A percentile compares a stretch with the other conserved stretches of the same genome.
phyloP scores from a whole-genome alignment of 2,113 vertebrate species.

The Myotis brandtii region DNA sequence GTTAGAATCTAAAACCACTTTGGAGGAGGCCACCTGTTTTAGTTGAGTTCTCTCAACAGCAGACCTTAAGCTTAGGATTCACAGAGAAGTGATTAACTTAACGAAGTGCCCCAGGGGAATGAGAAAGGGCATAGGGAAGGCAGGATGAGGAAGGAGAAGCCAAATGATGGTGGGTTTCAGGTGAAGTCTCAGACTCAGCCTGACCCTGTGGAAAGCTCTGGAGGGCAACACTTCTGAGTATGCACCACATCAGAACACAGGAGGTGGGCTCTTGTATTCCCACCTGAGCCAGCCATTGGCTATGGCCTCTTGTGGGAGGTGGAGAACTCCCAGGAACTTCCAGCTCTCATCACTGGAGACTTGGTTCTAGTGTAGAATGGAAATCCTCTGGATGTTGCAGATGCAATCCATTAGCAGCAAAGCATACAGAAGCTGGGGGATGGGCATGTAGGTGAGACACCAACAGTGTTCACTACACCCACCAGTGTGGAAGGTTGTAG shows the following conservation, averaged over 20 bases:
- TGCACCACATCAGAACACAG: not conserved
- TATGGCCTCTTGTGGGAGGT: not conserved
- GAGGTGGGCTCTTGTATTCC: not conserved
- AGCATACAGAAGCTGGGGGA: not conserved
- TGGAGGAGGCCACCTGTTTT: not conserved
- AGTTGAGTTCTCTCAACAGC: not conserved
- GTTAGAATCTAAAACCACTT: not conserved
- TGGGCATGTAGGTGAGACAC: not conserved
- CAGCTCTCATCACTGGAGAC: not conserved
- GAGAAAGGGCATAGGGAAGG: not conserved
- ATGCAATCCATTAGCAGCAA: not conserved
- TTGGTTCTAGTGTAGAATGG: not conserved
- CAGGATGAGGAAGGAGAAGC: not conserved
- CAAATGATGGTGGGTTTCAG: not conserved
- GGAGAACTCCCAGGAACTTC: not conserved
- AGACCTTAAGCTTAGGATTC: not conserved
- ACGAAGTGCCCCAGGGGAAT: not conserved
- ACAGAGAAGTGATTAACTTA: not conserved
- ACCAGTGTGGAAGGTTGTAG: accelerated
- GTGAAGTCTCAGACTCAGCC: not conserved
- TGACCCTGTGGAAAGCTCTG: not conserved
- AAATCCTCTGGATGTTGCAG: not conserved
- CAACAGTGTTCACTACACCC: no score
- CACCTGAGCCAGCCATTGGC: no score
- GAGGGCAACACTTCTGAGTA: not conserved